Conservation (phyloP, 2,113 vertebrate genomes). For the Himantopus leucocephalus region DNA sequence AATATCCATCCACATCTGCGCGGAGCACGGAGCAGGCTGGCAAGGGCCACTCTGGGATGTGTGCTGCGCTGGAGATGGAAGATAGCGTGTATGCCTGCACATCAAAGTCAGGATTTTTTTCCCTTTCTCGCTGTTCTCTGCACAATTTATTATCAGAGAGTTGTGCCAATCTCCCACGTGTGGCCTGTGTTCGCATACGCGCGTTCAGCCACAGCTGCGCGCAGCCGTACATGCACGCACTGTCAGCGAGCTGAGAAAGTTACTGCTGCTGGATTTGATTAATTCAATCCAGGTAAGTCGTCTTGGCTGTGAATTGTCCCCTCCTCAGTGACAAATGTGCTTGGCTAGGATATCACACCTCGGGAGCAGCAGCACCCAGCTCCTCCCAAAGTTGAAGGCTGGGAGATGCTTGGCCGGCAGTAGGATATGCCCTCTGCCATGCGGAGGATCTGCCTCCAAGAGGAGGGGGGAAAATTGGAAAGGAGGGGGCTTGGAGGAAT, state of each 20-base stretch:
- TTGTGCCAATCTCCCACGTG: background rate
- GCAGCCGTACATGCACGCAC: background rate
- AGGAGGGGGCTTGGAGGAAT: background rate
- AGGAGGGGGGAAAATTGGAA: background rate
- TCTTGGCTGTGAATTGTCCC: background rate
- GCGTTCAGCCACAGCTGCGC: background rate
- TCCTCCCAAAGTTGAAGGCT: background rate
- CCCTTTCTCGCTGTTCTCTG: slow-evolving; percentile 1
- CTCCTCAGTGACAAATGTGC: background rate
- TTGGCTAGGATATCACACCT: background rate
- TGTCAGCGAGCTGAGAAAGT: background rate
- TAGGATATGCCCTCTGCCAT: accelerated
- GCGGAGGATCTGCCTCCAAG: accelerated
- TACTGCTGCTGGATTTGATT: background rate
- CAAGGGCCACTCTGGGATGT: background rate
- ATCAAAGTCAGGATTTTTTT: slow-evolving; percentile 13
- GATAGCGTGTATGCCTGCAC: background rate
- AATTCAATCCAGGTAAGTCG: slow-evolving; percentile 13
- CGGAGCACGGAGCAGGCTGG: background rate
- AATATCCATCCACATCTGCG: background rate
- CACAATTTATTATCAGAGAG: slow-evolving; percentile 13
- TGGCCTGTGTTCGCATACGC: background rate
- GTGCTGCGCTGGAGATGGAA: background rate
- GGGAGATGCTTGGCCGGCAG: background rate
- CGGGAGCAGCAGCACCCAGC: background rate